phyloP scores from a whole-genome alignment of 2,113 vertebrate genomes.

The Cygnus atratus region DNA sequence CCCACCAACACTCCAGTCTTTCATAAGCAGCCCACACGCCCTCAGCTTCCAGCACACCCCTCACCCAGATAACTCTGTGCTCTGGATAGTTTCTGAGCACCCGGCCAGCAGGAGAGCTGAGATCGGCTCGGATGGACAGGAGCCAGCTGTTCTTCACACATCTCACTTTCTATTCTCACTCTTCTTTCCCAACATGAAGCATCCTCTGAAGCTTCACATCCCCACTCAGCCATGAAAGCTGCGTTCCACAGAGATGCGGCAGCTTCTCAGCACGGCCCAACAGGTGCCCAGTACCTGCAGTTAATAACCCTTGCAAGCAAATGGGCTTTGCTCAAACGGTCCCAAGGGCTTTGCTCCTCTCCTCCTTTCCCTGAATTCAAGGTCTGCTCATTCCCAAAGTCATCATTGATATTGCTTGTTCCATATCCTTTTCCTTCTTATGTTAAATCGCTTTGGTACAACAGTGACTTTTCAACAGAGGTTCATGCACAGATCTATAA shows the following conservation, averaged over 20 bases:
- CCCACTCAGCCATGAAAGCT: neutral
- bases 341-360: neutral
- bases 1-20: neutral
- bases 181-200: accelerated
- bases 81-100: accelerated
- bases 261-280: neutral
- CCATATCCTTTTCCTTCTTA: neutral
- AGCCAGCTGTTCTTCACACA: neutral
- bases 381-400: slow-evolving; percentile 8
- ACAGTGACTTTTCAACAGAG: neutral
- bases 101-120: neutral
- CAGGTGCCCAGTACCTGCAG: neutral
- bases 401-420: neutral
- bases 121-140: too few relatives aligned
- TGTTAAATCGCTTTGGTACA: neutral
- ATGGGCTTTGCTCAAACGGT: neutral
- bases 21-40: neutral
- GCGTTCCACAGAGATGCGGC: neutral
- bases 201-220: neutral
- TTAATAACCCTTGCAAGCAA: neutral
- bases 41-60: neutral
- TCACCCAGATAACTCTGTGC: neutral
- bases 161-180: neutral
- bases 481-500: neutral
- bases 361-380: neutral